Conservation (phyloP, 2,797 vertebrate species). For the Lepus oiostolus region DNA sequence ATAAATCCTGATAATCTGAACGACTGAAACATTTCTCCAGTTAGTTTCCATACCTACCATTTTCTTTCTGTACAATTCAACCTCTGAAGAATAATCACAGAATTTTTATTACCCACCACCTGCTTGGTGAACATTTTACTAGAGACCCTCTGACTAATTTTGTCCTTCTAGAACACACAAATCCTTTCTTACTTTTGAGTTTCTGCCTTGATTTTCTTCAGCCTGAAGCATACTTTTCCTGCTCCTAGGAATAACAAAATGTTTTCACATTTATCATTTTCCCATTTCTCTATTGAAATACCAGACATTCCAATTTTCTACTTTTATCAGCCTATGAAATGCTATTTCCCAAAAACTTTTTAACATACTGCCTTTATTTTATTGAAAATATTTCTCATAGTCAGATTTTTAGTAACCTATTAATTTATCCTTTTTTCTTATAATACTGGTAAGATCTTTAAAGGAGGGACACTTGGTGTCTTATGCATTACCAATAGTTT, state of each 20-base stretch:
- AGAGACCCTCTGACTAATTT: neutral
- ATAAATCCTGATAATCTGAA: neutral
- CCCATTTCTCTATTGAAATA: neutral
- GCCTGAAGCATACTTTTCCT: neutral
- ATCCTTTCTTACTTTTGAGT: neutral
- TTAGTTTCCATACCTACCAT: neutral
- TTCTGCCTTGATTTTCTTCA: neutral
- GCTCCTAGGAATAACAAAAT: neutral
- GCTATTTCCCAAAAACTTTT: neutral
- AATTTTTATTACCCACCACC: neutral
- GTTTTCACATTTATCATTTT: neutral
- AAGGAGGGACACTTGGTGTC: neutral
- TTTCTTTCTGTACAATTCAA: neutral
- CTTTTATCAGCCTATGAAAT: neutral
- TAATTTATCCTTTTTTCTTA: neutral
- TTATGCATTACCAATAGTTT: neutral
- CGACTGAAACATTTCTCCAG: neutral
- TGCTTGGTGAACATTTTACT: neutral
- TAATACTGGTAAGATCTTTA: neutral
- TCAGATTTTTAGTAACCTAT: neutral
- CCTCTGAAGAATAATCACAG: neutral
- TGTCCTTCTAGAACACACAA: neutral
- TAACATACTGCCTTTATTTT: neutral
- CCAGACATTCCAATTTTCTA: neutral
- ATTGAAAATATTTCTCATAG: neutral